Percentiles rank a stretch among this genome's conserved stretches.
Evolutionary conservation across 2,113 vertebrate genomes (phyloP).

Genomic region (Egretta garzetta): DNA sequence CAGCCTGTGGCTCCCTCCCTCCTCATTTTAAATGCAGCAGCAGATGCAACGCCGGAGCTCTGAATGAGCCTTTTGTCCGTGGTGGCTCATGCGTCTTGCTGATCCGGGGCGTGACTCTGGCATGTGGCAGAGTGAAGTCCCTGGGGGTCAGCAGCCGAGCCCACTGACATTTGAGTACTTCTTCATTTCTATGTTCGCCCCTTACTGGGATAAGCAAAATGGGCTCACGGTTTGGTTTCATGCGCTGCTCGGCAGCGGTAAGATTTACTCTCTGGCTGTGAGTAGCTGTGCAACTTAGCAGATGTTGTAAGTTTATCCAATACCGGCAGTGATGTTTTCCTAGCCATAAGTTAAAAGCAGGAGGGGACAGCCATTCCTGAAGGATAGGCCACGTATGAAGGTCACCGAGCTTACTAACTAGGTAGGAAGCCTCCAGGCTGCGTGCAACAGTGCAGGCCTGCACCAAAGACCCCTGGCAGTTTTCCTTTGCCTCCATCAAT

Average conservation of each 20-base stretch:
- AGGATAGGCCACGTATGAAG: not conserved
- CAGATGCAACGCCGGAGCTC: not conserved
- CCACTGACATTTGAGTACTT: not conserved
- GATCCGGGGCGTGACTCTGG: not conserved
- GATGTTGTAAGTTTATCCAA: not conserved
- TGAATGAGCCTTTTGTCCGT: not conserved
- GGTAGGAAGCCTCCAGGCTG: not conserved
- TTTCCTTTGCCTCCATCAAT: not conserved
- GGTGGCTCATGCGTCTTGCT: not conserved
- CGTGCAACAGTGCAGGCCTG: accelerated
- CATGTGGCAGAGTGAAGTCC: not conserved
- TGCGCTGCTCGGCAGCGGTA: not conserved
- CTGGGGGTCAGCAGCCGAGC: not conserved
- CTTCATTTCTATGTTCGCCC: accelerated
- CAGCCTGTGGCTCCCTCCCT: not conserved
- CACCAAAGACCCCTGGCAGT: not conserved
- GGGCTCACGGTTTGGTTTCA: accelerated
- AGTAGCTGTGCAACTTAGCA: not conserved
- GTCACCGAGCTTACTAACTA: not conserved
- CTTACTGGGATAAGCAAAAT: not conserved
- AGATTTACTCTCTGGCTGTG: not conserved
- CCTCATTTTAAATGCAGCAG: not conserved
- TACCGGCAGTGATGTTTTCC: not conserved
- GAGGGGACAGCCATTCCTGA: not conserved
- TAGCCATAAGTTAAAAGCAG: not conserved